phyloP scores from a whole-genome alignment of 2,888 invertebrate genomes.

The Hydraecia micacea region DNA sequence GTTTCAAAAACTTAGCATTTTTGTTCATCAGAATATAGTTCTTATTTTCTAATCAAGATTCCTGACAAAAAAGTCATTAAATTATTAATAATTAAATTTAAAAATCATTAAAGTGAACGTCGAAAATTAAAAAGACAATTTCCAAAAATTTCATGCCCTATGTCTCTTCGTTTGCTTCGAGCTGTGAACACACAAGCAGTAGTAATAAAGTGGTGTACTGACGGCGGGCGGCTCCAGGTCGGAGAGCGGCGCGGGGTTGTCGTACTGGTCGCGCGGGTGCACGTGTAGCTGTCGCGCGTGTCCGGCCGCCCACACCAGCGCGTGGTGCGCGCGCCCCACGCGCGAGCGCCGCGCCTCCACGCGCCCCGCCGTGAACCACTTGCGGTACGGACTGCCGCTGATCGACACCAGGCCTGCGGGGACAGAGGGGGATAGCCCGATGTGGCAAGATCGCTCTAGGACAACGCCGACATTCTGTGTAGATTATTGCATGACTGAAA shows the following conservation, averaged over 20 bases:
- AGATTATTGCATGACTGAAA: not conserved
- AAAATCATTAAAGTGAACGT: not conserved
- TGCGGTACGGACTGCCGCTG: constrained; percentile 96
- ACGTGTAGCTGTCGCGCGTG: constrained; percentile 94
- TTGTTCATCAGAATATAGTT: not conserved
- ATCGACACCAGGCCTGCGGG: constrained; percentile 92
- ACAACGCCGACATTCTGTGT: not conserved
- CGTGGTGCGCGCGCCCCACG: constrained; percentile 92
- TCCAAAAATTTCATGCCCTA: not conserved
- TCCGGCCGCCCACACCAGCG: constrained; percentile 94
- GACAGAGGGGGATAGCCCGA: fast-evolving
- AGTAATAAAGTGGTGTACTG: not conserved
- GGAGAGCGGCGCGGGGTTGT: constrained; percentile 90
- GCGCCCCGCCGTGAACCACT: constrained; percentile 95
- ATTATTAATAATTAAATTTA: too few species aligned
- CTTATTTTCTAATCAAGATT: not conserved
- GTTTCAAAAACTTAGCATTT: not conserved
- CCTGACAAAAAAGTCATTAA: not conserved
- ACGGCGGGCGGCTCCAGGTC: constrained; percentile 10
- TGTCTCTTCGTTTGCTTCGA: not conserved
- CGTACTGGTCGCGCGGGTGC: constrained; percentile 97
- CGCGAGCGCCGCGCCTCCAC: constrained; percentile 96
- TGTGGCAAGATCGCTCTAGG: not conserved
- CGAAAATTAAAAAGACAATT: fast-evolving
- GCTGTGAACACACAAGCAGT: not conserved